phyloP scores from a whole-genome alignment of 2,888 invertebrate species.

The Temnothorax rugatulus region DNA sequence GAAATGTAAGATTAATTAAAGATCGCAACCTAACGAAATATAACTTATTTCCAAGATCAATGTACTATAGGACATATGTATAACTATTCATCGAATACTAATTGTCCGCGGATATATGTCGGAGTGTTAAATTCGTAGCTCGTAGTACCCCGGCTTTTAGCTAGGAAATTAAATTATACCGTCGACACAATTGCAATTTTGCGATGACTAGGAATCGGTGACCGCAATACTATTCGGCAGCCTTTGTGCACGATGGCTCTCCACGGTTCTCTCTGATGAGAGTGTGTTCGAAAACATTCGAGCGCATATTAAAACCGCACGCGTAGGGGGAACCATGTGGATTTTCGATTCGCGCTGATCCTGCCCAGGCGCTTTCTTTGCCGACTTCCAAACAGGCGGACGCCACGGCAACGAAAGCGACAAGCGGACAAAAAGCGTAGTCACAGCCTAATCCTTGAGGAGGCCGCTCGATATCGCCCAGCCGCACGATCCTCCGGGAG shows the following conservation, averaged over 20 bases:
- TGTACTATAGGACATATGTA: not conserved
- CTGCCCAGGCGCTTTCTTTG: conserved; percentile 39
- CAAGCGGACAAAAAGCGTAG: conserved; percentile 62
- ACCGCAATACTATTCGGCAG: conserved; percentile 38
- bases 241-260: conserved; percentile 42
- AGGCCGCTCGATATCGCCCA: conserved; percentile 60
- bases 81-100: not conserved
- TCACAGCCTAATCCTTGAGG: conserved; percentile 75
- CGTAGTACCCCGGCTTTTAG: not conserved
- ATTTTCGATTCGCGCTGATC: conserved; percentile 50
- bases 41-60: not conserved
- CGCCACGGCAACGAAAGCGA: conserved; percentile 50
- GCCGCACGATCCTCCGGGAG: conserved; percentile 66
- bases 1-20: not conserved
- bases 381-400: conserved; percentile 53
- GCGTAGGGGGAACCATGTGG: conserved; percentile 49
- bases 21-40: not conserved
- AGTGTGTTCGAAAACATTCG: conserved; percentile 39
- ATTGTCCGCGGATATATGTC: not conserved
- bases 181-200: conserved; percentile 34
- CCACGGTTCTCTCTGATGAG: conserved; percentile 27
- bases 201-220: conserved; percentile 35
- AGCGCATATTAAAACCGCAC: conserved; percentile 54
- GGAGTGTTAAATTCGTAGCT: not conserved
- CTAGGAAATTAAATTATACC: conserved; percentile 27